Evolutionary conservation across 2,113 vertebrate genomes (phyloP).

Genomic region (Mirounga angustirostris): DNA sequence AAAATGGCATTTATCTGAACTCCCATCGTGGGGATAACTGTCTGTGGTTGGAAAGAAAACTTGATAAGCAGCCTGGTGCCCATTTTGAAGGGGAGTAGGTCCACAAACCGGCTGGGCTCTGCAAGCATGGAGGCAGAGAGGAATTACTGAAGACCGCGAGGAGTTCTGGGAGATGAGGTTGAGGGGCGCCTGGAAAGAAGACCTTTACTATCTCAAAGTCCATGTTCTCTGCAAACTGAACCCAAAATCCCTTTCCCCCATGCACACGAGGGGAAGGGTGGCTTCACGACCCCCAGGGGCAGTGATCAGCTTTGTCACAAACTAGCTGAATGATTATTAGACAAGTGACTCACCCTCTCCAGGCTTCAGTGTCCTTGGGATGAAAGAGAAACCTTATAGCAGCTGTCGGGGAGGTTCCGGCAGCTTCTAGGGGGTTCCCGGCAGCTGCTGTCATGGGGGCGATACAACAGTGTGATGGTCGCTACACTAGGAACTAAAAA

Average conservation of each 20-base stretch:
- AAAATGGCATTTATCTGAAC: neutral
- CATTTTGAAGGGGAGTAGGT: neutral
- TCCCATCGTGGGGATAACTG: neutral
- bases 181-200: neutral
- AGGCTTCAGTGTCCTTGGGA: neutral
- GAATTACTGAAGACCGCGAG: neutral
- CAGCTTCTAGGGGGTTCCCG: neutral
- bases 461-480: neutral
- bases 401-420: neutral
- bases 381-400: neutral
- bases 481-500: conserved; percentile 4
- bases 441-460: neutral
- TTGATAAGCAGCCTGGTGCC: neutral
- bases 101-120: neutral
- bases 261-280: neutral
- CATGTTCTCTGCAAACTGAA: neutral
- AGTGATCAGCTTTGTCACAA: neutral
- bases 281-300: neutral
- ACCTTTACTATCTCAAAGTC: neutral
- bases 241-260: neutral
- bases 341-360: neutral
- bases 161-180: neutral
- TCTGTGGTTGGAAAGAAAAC: neutral
- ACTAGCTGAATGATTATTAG: neutral
- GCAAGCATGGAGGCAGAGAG: neutral